These are phyloP conservation scores for Macrotrachela quadricornifera DNA, from an alignment of 1,140 invertebrate species.

Conservation along the genomic window DNA sequence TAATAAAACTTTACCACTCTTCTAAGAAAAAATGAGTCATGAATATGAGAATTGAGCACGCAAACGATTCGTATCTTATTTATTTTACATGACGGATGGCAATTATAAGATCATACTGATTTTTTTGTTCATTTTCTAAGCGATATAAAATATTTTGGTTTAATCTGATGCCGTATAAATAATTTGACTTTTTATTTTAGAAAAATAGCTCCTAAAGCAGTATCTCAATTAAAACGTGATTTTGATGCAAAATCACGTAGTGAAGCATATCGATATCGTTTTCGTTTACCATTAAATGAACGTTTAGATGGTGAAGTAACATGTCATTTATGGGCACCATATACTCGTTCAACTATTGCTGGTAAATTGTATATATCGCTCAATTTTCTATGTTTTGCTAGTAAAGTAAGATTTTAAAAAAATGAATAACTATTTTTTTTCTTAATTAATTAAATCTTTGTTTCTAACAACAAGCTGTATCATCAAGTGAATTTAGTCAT, in stretches of 20 bases:
- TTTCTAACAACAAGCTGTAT: conserved; percentile 40
- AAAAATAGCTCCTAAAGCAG: conserved; percentile 61
- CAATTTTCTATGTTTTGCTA: conserved; percentile 86
- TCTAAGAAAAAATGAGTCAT: too few species aligned
- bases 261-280: conserved; percentile 48
- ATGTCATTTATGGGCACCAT: conserved; percentile 78
- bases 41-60: too few species aligned
- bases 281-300: conserved; percentile 60
- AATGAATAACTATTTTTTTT: background rate
- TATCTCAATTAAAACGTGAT: conserved; percentile 71
- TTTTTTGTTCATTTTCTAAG: too few species aligned
- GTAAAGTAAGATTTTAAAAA: conserved; percentile 42
- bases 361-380: conserved; percentile 76
- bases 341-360: conserved; percentile 64
- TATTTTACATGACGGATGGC: too few species aligned
- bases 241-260: conserved; percentile 77
- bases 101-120: too few species aligned
- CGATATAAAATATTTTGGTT: too few species aligned
- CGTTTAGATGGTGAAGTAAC: conserved; percentile 75
- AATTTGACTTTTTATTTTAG: conserved; percentile 19
- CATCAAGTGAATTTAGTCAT: conserved; percentile 64
- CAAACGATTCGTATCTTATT: too few species aligned
- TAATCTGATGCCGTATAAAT: too few species aligned
- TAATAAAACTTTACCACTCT: too few species aligned
- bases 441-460: background rate